A percentile compares a stretch with the other conserved stretches of the same genome.
phyloP scores from a whole-genome alignment of 53 echinoderm and acorn worm species.

The Hippasteria phrygiana region DNA sequence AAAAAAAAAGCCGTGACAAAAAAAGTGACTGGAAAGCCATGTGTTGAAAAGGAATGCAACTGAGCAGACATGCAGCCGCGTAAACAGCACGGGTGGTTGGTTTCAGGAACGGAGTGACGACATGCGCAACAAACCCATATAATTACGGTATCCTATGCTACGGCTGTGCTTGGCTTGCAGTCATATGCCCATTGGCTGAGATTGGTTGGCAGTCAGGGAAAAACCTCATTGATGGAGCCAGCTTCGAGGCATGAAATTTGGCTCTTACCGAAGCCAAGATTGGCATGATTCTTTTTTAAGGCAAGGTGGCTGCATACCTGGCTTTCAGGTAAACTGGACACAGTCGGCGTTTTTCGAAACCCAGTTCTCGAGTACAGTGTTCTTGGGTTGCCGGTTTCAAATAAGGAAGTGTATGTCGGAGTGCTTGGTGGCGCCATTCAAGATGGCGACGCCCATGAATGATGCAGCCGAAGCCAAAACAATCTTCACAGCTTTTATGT shows the following conservation, averaged over 20 bases:
- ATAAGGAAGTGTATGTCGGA: too few species aligned
- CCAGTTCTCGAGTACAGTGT: too few species aligned
- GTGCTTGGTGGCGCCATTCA: too few species aligned
- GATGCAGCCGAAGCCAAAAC: too few species aligned
- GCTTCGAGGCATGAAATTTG: background rate
- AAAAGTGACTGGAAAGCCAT: too few species aligned
- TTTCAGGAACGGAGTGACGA: conserved; percentile 34
- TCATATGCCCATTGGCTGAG: background rate
- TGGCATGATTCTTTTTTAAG: too few species aligned
- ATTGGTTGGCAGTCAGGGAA: conserved; percentile 12
- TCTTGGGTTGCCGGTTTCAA: too few species aligned
- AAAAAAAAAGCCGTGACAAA: too few species aligned
- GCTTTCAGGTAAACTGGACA: background rate
- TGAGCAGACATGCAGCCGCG: conserved; percentile 25
- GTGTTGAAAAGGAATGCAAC: too few species aligned
- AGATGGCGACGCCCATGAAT: too few species aligned
- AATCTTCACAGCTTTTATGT: too few species aligned
- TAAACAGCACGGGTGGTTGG: conserved; percentile 54
- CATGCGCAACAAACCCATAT: background rate
- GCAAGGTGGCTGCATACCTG: conserved; percentile 5
- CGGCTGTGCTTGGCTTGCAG: background rate
- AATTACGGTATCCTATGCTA: conserved; percentile 57
- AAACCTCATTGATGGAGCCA: conserved; percentile 30
- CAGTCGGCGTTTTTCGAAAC: too few species aligned
- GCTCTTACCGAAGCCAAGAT: background rate